Base-by-base conservation (phyloP, 2,113 vertebrate species). In the Diadophis punctatus region DNA sequence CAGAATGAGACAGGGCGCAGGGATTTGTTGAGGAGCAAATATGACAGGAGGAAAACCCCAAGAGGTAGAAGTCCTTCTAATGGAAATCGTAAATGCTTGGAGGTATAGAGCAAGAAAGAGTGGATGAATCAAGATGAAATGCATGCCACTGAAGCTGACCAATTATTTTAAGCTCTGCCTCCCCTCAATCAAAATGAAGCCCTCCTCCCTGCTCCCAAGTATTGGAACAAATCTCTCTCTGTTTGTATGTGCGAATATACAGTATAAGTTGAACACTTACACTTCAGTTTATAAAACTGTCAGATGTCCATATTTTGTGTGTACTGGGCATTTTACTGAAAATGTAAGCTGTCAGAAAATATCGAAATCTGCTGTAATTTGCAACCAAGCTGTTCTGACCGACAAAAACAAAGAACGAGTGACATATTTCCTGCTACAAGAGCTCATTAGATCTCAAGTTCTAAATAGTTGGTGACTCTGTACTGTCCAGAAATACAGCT, bases 261-360 rank as follows among this genome's bases (percentile, higher is more conserved):
- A 23, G 20, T 23, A 60, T 60, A 30, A 60, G 3, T 30, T 74
- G 63, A 34, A 74, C n/a, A 74, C 2, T 23, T 74, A 48, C 8
- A 23, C 60, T 14, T 18, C 39, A 48, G 43, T n/a, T 49, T 86
- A 87, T 43, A 43, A 39, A 80, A 80, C 34, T 80, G 18, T 43
- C 27, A n/a, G 52, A 86, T 11, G 39, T 84, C 56, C 25, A 92
- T 49, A 87, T 93, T 92, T 86, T 95, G 87, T 43, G 23, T 88
- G 88, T 93, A 74, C 6, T 25, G 8, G 90, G 8, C 58, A 85
- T 30, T 90, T 86, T 86, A 53, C 43, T 87, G 89, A 51, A 12
- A 93, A 92, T 90, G 49, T 2, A 56, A 34, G 2, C 55, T 92
- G 14, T 80, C 9, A 30, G 68, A 68, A 23, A 68, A 27, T 27